phyloP scores from a whole-genome alignment of 2,888 invertebrate species.

The Drosophila falleni region DNA sequence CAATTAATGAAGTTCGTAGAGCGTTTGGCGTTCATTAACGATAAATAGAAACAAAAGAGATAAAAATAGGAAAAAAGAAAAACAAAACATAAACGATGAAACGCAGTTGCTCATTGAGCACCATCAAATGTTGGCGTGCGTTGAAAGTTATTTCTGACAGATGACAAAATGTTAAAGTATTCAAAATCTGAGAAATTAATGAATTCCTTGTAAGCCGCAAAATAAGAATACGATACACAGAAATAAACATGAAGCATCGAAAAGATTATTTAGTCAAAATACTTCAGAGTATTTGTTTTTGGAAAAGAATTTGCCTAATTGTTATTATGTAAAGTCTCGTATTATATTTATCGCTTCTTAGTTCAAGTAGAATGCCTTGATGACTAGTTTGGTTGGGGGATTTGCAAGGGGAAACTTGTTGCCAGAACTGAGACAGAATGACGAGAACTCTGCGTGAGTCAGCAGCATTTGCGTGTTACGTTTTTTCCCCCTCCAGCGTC shows the following conservation, averaged over 20 bases:
- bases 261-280: slow-evolving; percentile 55
- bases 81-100: slow-evolving; percentile 26
- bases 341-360: slow-evolving; percentile 44
- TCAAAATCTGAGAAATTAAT: slow-evolving; percentile 68
- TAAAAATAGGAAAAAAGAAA: slow-evolving; percentile 20
- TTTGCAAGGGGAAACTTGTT: slow-evolving; percentile 62
- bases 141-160: slow-evolving; percentile 81
- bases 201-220: slow-evolving; percentile 73
- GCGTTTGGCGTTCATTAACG: slow-evolving; percentile 63
- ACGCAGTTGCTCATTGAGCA: slow-evolving; percentile 62
- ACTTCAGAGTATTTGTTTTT: slow-evolving; percentile 62
- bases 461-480: slow-evolving; percentile 54
- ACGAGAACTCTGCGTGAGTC: slow-evolving; percentile 59
- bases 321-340: slow-evolving; percentile 67
- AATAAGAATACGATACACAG: slow-evolving; percentile 29
- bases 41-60: slow-evolving; percentile 38
- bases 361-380: slow-evolving; percentile 14
- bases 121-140: slow-evolving; percentile 62
- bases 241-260: slow-evolving; percentile 50
- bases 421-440: slow-evolving; percentile 23
- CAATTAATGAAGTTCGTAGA: slow-evolving; percentile 75
- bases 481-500: slow-evolving; percentile 22
- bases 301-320: slow-evolving; percentile 56
- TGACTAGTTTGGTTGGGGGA: slow-evolving; percentile 57
- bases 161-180: slow-evolving; percentile 77